Percentiles rank a stretch among this genome's conserved stretches.
These are phyloP conservation scores for Coenonympha glycerion DNA, from an alignment of 2,888 invertebrate species.

Conservation along the genomic window DNA sequence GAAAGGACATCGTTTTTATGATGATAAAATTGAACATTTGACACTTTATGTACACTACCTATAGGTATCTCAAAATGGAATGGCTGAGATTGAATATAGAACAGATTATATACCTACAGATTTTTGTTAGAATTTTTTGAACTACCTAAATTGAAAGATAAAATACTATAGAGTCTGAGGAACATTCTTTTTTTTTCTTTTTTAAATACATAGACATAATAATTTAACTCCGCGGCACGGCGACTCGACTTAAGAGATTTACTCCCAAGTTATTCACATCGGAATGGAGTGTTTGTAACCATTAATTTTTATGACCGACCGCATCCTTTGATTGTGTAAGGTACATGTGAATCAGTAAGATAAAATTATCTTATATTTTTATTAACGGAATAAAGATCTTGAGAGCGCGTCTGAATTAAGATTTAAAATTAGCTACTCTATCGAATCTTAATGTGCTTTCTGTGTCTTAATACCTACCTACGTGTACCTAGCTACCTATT, in stretches of 20 bases:
- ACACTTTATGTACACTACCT: too few relatives aligned
- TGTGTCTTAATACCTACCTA: neutral
- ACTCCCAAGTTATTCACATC: constrained; percentile 49
- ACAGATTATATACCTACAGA: too few relatives aligned
- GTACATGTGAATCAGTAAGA: constrained; percentile 30
- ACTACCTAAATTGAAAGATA: too few relatives aligned
- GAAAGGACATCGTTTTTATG: too few relatives aligned
- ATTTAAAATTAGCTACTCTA: constrained; percentile 19
- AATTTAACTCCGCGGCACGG: constrained; percentile 3
- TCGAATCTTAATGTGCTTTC: neutral
- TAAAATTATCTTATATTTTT: constrained; percentile 27
- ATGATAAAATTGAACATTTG: too few relatives aligned
- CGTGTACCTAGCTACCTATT: neutral
- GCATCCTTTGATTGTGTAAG: constrained; percentile 47
- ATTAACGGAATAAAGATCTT: constrained; percentile 21
- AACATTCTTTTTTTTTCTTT: neutral
- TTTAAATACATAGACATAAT: too few relatives aligned
- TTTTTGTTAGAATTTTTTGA: too few relatives aligned
- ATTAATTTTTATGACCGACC: constrained; percentile 60
- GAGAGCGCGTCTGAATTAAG: constrained; percentile 18
- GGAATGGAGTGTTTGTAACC: constrained; percentile 61
- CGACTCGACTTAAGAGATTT: constrained; percentile 24
- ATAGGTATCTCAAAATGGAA: neutral
- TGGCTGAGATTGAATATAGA: too few relatives aligned
- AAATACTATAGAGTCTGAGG: neutral